Conservation (phyloP, 2,888 invertebrate species). For the Monoplex corrugatus region DNA sequence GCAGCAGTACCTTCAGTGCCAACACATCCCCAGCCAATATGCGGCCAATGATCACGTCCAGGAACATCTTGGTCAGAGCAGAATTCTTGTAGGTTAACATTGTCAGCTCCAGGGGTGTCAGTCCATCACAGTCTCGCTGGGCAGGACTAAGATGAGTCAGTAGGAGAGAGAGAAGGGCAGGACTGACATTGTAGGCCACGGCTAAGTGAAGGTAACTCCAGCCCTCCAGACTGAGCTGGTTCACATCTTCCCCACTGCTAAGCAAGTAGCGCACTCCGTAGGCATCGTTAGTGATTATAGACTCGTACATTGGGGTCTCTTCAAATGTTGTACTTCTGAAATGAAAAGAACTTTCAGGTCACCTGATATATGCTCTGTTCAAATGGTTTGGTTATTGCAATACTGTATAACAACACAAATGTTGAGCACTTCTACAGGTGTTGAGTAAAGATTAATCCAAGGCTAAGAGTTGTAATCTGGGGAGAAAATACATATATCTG, state of each 20-base stretch:
- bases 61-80: slow-evolving; percentile 56
- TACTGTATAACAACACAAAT: too few species aligned
- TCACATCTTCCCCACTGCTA: slow-evolving; percentile 48
- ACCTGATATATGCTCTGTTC: too few species aligned
- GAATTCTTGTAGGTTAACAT: slow-evolving; percentile 58
- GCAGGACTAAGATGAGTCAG: slow-evolving; percentile 63
- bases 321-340: slow-evolving; percentile 50
- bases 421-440: too few species aligned
- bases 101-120: slow-evolving; percentile 65
- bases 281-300: slow-evolving; percentile 61
- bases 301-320: slow-evolving; percentile 61
- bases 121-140: slow-evolving; percentile 63
- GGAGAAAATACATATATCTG: too few species aligned
- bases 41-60: slow-evolving; percentile 58
- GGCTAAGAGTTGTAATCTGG: too few species aligned
- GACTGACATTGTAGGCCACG: slow-evolving; percentile 60
- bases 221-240: slow-evolving; percentile 60
- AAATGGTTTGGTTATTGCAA: too few species aligned
- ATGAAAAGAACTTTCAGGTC: not conserved
- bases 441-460: too few species aligned
- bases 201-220: slow-evolving; percentile 67
- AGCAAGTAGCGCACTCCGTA: slow-evolving; percentile 61
- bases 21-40: slow-evolving; percentile 60
- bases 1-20: slow-evolving; percentile 58
- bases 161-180: slow-evolving; percentile 62